A percentile compares a stretch with the other conserved stretches of the same genome.
Conservation (phyloP, 2,797 vertebrate genomes). For the Galagoides demidoff region DNA sequence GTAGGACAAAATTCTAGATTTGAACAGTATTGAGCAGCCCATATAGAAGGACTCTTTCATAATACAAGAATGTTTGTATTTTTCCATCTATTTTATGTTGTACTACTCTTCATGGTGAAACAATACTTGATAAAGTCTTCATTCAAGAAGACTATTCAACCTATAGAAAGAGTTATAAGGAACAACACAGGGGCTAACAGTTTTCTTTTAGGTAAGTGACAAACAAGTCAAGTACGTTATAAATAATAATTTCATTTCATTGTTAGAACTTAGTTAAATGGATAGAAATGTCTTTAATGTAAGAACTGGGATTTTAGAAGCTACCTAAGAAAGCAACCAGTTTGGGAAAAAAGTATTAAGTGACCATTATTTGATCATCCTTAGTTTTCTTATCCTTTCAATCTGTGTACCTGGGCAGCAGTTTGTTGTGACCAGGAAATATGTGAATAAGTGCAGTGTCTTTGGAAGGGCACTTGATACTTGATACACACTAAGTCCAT, state of each 20-base stretch:
- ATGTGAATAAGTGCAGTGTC: background rate
- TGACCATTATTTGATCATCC: background rate
- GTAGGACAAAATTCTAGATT: background rate
- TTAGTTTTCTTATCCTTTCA: background rate
- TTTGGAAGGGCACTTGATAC: background rate
- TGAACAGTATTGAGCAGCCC: background rate
- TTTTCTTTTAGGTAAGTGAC: background rate
- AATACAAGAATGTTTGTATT: background rate
- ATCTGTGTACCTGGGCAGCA: background rate
- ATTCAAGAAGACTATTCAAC: background rate
- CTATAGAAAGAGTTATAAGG: background rate
- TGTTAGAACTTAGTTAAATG: background rate
- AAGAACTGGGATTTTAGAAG: background rate
- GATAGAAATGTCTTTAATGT: background rate
- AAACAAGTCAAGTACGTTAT: background rate
- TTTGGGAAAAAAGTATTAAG: background rate
- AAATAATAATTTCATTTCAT: background rate
- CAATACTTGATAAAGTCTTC: background rate
- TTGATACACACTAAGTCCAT: background rate
- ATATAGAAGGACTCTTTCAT: background rate
- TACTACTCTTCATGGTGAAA: background rate
- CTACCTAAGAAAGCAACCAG: background rate
- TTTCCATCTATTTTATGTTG: background rate
- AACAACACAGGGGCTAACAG: background rate
- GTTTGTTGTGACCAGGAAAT: background rate